Evolutionary conservation across 2,797 vertebrate species (phyloP), one percentile per base, ranked within the genome.

Genomic region (Spinus pinus): DNA sequence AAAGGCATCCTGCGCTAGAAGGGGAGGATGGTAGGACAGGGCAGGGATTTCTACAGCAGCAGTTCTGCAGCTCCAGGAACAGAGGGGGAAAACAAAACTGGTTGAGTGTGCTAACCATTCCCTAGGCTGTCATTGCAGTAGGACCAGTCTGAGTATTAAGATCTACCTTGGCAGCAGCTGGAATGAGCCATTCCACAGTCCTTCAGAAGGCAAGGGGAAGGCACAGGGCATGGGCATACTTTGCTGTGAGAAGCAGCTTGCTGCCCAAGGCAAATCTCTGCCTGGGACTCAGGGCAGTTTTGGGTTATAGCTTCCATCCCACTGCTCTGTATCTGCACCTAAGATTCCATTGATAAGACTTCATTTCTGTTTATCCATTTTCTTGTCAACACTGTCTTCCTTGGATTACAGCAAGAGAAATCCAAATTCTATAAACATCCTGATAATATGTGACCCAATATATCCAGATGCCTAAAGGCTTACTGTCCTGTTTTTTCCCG

Each of bases 191-290:
- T 35, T 71, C 28, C 25, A 28, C 2, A 57, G 47, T 25, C 31
- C 33, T 85, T 8, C 65, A 72, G 37, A 66, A 73, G 15, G 7
- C 19, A 80, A 73, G 9, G 21, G 20, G 16, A 80, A 22, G 41
- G 17, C 28, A 85, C 12, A 81, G 12, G 31, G 12, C 21, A 53
- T 1, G 1, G 3, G 2, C 0, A 1, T 23, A 7, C 50, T 74
- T 62, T 70, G 6, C 39, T 71, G 14, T 22, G 41, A n/a, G 22
- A 35, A 74, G 33, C 44, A 77, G 17, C 4, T n/a, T 79, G 20
- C 58, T 66, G 20, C 25, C 28, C 25, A 66, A 65, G 41, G n/a
- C 49, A 89, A 60, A 37, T 10, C 18, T 82, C 44, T 71, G 30
- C 46, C n/a, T n/a, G 49, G 9, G 30, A 71, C 20, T 60, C 19